These are phyloP conservation scores for Erythrocercus mccallii DNA, from an alignment of 2,113 vertebrate species.

Conservation along the genomic window DNA sequence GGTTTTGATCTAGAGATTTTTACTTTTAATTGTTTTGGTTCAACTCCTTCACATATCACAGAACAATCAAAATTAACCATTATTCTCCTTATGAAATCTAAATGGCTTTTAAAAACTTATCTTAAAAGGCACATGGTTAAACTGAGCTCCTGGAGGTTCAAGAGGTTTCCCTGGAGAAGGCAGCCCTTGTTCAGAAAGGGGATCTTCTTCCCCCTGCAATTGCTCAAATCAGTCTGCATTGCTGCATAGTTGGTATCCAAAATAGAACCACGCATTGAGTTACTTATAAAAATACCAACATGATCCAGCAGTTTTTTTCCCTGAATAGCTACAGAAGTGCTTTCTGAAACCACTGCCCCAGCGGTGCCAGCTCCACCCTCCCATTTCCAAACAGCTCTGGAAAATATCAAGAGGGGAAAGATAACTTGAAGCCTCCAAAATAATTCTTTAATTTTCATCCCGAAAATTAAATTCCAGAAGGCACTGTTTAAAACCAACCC, in stretches of 20 bases:
- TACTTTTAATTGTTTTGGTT: background rate
- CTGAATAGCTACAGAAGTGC: background rate
- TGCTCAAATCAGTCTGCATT: background rate
- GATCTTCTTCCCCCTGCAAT: background rate
- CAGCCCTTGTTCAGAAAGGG: background rate
- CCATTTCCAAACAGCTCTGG: background rate
- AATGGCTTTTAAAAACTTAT: background rate
- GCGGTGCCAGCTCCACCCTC: background rate
- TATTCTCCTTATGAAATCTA: background rate
- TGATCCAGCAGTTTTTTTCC: background rate
- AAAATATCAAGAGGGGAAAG: background rate
- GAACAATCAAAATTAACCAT: background rate
- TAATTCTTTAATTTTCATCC: background rate
- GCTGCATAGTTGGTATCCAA: background rate
- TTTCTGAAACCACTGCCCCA: background rate
- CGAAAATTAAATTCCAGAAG: slow-evolving; percentile 55
- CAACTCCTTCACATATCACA: background rate
- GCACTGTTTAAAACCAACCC: slow-evolving; percentile 41
- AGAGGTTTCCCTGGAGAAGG: background rate
- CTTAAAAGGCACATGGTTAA: background rate
- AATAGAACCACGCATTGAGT: background rate
- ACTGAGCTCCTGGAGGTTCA: background rate
- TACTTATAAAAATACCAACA: slow-evolving; percentile 18
- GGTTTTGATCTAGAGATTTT: background rate
- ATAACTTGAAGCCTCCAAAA: background rate